Conservation (phyloP, 2,113 vertebrate genomes). For the Heterocephalus glaber region DNA sequence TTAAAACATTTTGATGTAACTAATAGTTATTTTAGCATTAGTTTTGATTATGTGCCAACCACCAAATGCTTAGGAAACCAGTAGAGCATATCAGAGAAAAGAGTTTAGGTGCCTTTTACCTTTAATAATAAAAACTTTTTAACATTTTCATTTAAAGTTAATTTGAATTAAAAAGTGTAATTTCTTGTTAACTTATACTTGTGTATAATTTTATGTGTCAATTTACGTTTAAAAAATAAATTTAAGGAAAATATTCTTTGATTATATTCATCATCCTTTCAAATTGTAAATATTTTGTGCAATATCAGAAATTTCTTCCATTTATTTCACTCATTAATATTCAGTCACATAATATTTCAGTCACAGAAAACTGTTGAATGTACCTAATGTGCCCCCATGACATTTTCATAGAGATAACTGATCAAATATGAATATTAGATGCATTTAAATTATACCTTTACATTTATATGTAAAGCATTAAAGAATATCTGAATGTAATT, state of each 20-base stretch:
- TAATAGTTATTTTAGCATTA: neutral
- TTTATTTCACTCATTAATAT: no score
- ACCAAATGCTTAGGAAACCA: neutral
- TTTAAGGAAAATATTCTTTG: neutral
- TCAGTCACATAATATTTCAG: neutral
- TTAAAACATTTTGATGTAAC: neutral
- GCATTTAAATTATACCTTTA: neutral
- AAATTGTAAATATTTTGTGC: constrained; percentile 12
- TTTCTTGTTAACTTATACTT: neutral
- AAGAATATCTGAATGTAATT: neutral
- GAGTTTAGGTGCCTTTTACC: neutral
- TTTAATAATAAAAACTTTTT: neutral
- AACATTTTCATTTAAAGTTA: constrained; percentile 38
- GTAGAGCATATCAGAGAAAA: neutral
- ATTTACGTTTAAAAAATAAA: neutral
- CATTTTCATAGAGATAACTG: neutral
- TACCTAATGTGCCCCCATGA: neutral
- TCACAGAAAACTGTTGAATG: neutral
- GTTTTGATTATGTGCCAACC: neutral
- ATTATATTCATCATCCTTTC: neutral
- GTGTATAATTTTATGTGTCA: neutral
- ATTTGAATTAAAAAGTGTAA: neutral
- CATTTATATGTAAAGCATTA: neutral
- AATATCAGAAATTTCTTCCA: neutral
- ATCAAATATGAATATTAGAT: neutral